Conservation (phyloP, 2,888 invertebrate genomes). For the Drosophila formosana region DNA sequence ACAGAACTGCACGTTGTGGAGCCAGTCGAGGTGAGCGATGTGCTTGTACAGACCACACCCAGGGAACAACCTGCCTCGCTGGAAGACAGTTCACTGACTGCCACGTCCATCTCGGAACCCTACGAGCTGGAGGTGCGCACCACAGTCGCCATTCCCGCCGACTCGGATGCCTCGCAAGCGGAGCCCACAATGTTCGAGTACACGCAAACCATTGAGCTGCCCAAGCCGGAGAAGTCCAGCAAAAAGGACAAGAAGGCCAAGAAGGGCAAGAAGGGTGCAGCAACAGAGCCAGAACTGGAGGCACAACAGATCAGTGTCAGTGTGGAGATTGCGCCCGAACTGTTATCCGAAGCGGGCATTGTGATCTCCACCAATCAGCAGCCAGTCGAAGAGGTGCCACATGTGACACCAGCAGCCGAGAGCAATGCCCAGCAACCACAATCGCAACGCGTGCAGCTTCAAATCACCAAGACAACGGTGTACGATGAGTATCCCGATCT, state of each 20-base stretch:
- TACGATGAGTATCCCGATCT: constrained; percentile 76
- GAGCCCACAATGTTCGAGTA: constrained; percentile 82
- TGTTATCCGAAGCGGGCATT: constrained; percentile 70
- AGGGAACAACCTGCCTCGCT: constrained; percentile 59
- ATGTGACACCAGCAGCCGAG: constrained; percentile 44
- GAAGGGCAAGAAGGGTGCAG: constrained; percentile 17
- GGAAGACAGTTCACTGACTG: constrained; percentile 73
- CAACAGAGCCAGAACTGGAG: constrained; percentile 35
- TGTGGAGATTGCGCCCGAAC: constrained; percentile 76
- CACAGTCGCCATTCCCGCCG: constrained; percentile 87
- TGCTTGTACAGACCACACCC: constrained; percentile 82
- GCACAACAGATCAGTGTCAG: constrained; percentile 82
- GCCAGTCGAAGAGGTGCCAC: constrained; percentile 57
- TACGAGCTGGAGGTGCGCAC: constrained; percentile 86
- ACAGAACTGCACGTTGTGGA: constrained; percentile 59
- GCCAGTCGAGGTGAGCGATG: constrained; percentile 65
- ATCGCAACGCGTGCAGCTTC: constrained; percentile 73
- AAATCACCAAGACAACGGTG: constrained; percentile 81
- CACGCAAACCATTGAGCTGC: constrained; percentile 80
- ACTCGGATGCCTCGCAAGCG: constrained; percentile 85
- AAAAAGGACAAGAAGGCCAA: constrained; percentile 82
- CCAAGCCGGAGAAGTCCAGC: constrained; percentile 75
- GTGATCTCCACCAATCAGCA: constrained; percentile 67
- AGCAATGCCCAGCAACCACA: constrained; percentile 16
- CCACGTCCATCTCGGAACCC: constrained; percentile 83